Evolutionary conservation across 2,797 vertebrate species (phyloP), one percentile per base, ranked within the genome.

Genomic region (Takifugu ocellatus): DNA sequence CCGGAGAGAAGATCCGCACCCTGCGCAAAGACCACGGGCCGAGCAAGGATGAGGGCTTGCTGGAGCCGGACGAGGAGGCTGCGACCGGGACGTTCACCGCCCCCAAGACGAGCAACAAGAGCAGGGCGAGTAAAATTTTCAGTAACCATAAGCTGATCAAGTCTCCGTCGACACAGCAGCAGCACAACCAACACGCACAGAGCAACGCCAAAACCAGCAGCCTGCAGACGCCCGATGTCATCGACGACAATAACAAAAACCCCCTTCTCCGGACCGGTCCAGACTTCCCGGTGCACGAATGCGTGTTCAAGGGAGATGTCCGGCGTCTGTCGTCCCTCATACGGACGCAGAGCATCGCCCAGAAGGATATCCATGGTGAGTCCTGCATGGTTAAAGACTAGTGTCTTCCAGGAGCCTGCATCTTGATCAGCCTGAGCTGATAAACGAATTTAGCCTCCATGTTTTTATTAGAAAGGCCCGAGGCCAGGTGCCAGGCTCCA

Each of bases 361-460:
- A 96, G 89, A 99, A 99, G 75, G 97, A 99, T 86, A 86, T 90
- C 50, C 96, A 98, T 70, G 97, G 97, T 98, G 82, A 95, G 96
- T 81, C 39, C 2, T 8, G 42, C 31, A 33, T 10, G 31, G 8
- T 10, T 10, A 33, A 10, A 33, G 31, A 9, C 31, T 33, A 2
- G 7, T 33, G 8, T 3, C 5, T 29, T 29, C 2, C 5, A 29
- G 5, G 5, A 3, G 2, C 5, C 27, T 29, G 27, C 27, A 5
- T 29, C 27, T 2, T 29, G 27, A 29, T 29, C 27, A 29, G 27
- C 8, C 27, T 29, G 27, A 29, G 27, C 27, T 27, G 3, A 27
- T 27, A 6, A 27, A 27, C 26, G 26, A 27, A 6, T 27, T 27
- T 27, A 27, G 26, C 6, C 26, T 27, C 6, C 26, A 27, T 27